Evolutionary conservation across 2,113 vertebrate species (phyloP).

Genomic region (Mus spicilegus): DNA sequence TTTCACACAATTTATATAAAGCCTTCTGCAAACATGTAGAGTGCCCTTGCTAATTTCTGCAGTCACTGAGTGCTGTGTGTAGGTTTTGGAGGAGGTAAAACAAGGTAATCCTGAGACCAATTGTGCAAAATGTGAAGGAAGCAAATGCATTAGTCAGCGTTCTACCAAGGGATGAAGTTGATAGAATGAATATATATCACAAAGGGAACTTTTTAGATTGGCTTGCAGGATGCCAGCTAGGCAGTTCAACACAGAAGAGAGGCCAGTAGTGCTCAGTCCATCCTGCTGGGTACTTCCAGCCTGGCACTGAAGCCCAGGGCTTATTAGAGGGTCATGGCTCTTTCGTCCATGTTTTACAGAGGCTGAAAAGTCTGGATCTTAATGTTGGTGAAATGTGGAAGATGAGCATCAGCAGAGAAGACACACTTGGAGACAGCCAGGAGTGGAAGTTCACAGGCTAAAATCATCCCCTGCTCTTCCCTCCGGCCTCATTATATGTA

Average conservation of each 20-base stretch:
- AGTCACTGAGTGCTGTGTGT: neutral
- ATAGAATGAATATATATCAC: neutral
- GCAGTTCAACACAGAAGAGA: neutral
- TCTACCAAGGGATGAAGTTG: neutral
- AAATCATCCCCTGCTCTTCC: neutral
- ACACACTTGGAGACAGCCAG: neutral
- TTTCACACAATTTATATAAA: conserved; percentile 57
- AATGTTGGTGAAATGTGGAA: too few species aligned
- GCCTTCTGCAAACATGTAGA: conserved; percentile 10
- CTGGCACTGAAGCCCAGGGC: neutral
- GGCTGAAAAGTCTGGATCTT: neutral
- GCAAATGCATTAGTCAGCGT: neutral
- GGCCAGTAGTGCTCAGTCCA: neutral
- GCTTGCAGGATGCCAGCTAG: neutral
- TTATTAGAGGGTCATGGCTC: neutral
- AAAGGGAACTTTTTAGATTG: neutral
- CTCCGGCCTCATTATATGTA: too few species aligned
- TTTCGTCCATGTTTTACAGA: neutral
- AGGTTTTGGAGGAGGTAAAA: neutral
- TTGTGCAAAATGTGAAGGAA: neutral
- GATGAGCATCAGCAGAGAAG: neutral
- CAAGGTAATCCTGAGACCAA: neutral
- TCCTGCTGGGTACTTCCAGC: neutral
- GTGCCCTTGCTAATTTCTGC: conserved; percentile 46
- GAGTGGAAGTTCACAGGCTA: neutral